A percentile compares a stretch with the other conserved stretches of the same genome.
Evolutionary conservation across 2,113 vertebrate genomes (phyloP).

Genomic region (pig (Sus scrofa)): T2T-Sscrofa CM000820.6:138573001-138573500

Average conservation of each 20-base stretch:
- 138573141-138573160: not conserved
- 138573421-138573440: not conserved
- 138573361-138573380: fast-evolving
- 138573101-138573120: too few relatives aligned
- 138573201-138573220: not conserved
- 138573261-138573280: not conserved
- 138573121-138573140: not conserved
- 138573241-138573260: not conserved
- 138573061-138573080: too few relatives aligned
- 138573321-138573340: not conserved
- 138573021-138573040: too few relatives aligned
- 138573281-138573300: not conserved
- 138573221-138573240: not conserved
- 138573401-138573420: not conserved
- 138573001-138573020: too few relatives aligned
- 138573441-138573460: not conserved
- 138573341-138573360: not conserved
- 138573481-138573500: not conserved
- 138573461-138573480: not conserved
- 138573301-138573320: not conserved
- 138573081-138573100: too few relatives aligned
- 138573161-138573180: too few relatives aligned
- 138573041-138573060: too few relatives aligned
- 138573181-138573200: too few relatives aligned
- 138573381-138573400: not conserved